Evolutionary conservation across 2,888 invertebrate species (phyloP).

Genomic region (Scaeva pyrastri): DNA sequence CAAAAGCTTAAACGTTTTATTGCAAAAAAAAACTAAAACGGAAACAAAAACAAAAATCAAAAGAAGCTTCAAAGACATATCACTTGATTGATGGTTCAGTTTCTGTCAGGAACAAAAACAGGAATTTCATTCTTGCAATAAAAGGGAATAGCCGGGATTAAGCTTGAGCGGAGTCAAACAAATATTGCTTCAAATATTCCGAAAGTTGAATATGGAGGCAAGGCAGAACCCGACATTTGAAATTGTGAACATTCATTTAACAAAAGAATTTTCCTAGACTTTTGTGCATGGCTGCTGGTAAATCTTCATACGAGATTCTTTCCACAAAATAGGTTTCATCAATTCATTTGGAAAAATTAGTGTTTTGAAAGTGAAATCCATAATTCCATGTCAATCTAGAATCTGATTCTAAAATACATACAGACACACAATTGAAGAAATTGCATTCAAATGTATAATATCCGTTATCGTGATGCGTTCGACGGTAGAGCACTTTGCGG

Average conservation of each 20-base stretch:
- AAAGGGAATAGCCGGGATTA: background rate
- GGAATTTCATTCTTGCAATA: background rate
- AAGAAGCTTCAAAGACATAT: constrained; percentile 5
- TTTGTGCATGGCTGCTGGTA: no score
- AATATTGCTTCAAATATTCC: no score
- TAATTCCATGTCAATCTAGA: background rate
- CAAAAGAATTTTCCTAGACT: no score
- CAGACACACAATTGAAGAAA: background rate
- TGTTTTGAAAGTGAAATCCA: no score
- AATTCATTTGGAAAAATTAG: no score
- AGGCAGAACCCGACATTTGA: no score
- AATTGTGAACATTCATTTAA: no score
- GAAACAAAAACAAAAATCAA: background rate
- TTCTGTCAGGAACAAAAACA: background rate
- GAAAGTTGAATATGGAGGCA: no score
- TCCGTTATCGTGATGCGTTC: background rate
- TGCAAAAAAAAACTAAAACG: background rate
- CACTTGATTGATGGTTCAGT: constrained; percentile 26
- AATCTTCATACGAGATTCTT: no score
- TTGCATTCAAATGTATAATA: constrained; percentile 29
- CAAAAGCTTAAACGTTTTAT: constrained; percentile 20
- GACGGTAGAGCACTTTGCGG: constrained; percentile 1
- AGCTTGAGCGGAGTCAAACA: background rate
- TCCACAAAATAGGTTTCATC: no score
- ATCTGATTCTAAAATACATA: background rate